Base-by-base conservation (phyloP, 2,113 vertebrate species). In the Chaetura pelagica region DNA sequence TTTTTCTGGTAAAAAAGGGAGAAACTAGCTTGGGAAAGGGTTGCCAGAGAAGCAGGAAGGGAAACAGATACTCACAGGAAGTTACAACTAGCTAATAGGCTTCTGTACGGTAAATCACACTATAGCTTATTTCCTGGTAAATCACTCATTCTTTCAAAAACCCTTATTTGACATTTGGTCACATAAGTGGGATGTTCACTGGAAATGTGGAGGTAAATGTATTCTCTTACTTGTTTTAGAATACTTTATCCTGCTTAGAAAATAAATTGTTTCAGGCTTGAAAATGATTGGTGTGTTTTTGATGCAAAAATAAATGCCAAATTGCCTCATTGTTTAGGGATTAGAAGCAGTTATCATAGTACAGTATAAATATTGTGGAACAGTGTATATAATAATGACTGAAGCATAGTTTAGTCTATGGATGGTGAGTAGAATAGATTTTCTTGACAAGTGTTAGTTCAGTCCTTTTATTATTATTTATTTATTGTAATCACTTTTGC, bases 21-120 rank as follows among this genome's bases (percentile, higher is more conserved):
- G 32, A 57, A 79, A 24, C 15, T 58, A 30, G 3, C 58, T 82
- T 87, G 66, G 79, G 67, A 88, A 83, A 34, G 32, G 67, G 19
- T 73, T 80, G 38, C 13, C 80, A n/a, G 38, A 80, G 61, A 62
- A 95, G 55, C 51, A 83, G 85, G 63, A 88, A 77, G 34, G 68
- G 85, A 93, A 94, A 66, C 26, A 68, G 44, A 81, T 91, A n/a
- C 49, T 92, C 38, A 71, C 44, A 92, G 96, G 95, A 97, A 94
- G 42, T 83, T 62, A 66, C 49, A 94, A n/a, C 55, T 76, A 69
- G 38, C 23, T 76, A 69, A 44, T 23, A 76, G 62, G 63, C 74
- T 90, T 90, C 49, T 40, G n/a, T 62, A 4, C 49, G 80, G 62
- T 87, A 92, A 92, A 85, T 80, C 76, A 73, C n/a, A 35, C 35